Evolutionary conservation across 2,888 invertebrate species (phyloP).

Genomic region (Thereva unica): DNA sequence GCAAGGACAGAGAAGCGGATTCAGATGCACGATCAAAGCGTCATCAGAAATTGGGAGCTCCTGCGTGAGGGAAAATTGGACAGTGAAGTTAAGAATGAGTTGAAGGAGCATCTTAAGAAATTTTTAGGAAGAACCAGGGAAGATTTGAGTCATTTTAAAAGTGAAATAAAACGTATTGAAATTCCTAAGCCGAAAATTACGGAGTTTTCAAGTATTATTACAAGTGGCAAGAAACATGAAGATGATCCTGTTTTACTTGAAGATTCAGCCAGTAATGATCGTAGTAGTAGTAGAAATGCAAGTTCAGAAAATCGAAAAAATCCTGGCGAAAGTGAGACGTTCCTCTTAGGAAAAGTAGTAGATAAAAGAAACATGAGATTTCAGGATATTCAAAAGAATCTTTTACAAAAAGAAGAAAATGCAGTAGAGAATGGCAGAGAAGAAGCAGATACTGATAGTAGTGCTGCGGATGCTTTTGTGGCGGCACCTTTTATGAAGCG

Average conservation of each 20-base stretch:
- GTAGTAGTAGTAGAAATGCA: background rate
- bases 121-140: constrained; percentile 66
- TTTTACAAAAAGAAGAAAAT: background rate
- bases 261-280: background rate
- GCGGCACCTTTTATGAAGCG: constrained; percentile 46
- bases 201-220: constrained; percentile 52
- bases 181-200: constrained; percentile 49
- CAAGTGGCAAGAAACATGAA: constrained; percentile 44
- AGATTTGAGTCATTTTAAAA: constrained; percentile 45
- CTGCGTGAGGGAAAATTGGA: constrained; percentile 63
- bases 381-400: constrained; percentile 1
- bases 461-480: background rate
- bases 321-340: constrained; percentile 49
- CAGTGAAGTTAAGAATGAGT: constrained; percentile 51
- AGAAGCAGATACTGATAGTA: background rate
- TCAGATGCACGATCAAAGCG: constrained; percentile 67
- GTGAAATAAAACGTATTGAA: constrained; percentile 41
- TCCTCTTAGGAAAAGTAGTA: constrained; percentile 48
- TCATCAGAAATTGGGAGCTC: constrained; percentile 71
- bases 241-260: constrained; percentile 31
- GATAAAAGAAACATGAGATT: constrained; percentile 42
- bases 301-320: background rate
- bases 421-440: background rate
- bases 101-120: constrained; percentile 67
- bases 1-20: constrained; percentile 64